Percentiles rank a stretch among this genome's conserved stretches.
Evolutionary conservation across 2,797 vertebrate species (phyloP).

Genomic region (Spinus olivaceus): DNA sequence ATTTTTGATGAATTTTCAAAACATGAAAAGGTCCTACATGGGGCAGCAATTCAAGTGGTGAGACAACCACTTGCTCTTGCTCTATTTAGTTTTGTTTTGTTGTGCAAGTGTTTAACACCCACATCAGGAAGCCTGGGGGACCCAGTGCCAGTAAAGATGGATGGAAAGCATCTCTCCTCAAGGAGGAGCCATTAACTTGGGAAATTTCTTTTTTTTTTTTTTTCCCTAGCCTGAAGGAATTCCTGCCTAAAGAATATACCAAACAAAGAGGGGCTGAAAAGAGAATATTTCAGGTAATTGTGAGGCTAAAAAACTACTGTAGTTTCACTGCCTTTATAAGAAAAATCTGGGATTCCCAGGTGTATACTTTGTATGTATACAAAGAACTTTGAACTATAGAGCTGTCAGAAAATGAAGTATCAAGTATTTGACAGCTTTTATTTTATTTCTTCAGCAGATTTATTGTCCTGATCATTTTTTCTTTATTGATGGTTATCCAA

Average conservation of each 20-base stretch:
- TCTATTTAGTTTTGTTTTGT: not conserved
- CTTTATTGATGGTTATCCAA: conserved; percentile 20
- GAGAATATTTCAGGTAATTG: conserved; percentile 94
- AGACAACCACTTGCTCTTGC: not conserved
- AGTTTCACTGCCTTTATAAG: not conserved
- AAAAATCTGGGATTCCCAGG: not conserved
- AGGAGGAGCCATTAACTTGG: not conserved
- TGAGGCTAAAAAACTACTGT: not conserved
- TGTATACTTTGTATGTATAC: not conserved
- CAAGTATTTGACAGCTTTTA: not conserved
- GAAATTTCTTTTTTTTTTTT: not conserved
- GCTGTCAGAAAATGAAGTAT: not conserved
- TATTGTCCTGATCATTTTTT: conserved; percentile 49
- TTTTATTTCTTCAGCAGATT: conserved; percentile 13
- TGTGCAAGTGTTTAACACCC: not conserved
- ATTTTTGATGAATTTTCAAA: not conserved
- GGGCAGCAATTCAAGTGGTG: not conserved
- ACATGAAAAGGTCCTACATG: not conserved
- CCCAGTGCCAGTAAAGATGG: not conserved
- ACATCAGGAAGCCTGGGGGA: not conserved
- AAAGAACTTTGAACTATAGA: not conserved
- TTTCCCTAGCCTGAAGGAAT: conserved; percentile 90
- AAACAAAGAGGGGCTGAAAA: conserved; percentile 97
- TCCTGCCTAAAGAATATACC: conserved; percentile 97
- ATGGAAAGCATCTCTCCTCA: not conserved